phyloP scores from a whole-genome alignment of 2,797 vertebrate species.

The Poecilia velifera region DNA sequence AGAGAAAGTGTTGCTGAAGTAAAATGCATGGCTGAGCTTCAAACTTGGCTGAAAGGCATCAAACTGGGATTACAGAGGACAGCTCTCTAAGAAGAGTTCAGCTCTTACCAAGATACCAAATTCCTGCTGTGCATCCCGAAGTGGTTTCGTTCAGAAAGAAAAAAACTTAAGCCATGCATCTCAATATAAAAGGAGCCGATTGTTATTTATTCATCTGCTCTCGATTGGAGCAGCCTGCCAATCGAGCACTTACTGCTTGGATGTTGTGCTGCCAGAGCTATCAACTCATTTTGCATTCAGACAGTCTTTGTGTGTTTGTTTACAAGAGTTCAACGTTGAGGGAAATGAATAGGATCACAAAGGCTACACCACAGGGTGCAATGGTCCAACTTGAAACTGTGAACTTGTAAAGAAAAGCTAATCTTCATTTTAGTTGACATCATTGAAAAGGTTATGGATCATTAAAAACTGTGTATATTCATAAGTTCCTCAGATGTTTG shows the following conservation, averaged over 20 bases:
- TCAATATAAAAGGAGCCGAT: conserved; percentile 23
- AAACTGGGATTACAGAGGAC: conserved; percentile 34
- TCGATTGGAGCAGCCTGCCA: conserved; percentile 17
- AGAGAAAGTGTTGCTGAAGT: not conserved
- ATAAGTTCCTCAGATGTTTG: not conserved
- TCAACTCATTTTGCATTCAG: conserved; percentile 38
- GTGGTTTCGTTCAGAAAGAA: conserved; percentile 15
- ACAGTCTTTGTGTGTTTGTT: conserved; percentile 22
- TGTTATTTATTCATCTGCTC: conserved; percentile 43
- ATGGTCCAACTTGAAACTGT: conserved; percentile 12
- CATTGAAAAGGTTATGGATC: not conserved
- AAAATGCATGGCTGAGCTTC: not conserved
- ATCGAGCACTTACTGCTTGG: conserved; percentile 17
- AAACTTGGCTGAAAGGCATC: conserved; percentile 13
- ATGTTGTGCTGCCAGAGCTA: conserved; percentile 26
- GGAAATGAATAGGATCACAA: conserved; percentile 1
- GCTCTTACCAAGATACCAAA: conserved; percentile 1
- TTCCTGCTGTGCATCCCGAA: conserved; percentile 11
- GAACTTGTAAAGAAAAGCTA: not conserved
- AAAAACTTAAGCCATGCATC: conserved; percentile 19
- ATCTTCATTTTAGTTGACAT: not conserved
- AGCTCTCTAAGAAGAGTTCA: conserved; percentile 32
- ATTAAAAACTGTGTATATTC: not conserved
- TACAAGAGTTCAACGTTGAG: not conserved
- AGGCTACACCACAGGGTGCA: not conserved